These are phyloP conservation scores for Erannis defoliaria DNA, from an alignment of 2,888 invertebrate species.

Conservation along the genomic window DNA sequence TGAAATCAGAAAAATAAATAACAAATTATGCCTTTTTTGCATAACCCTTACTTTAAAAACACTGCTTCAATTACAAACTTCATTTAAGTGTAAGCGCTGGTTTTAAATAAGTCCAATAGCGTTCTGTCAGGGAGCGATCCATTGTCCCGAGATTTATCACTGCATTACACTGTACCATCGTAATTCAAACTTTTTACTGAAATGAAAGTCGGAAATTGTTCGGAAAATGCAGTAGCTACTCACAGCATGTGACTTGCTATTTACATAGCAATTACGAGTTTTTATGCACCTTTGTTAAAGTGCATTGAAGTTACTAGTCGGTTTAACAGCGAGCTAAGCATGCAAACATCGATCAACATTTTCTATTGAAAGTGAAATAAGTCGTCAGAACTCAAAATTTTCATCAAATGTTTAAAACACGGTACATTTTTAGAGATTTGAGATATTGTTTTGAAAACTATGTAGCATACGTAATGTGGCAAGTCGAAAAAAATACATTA, in stretches of 20 bases:
- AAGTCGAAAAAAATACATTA: too few relatives aligned
- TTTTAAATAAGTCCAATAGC: too few relatives aligned
- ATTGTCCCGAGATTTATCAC: constrained; percentile 12
- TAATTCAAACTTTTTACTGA: constrained; percentile 55
- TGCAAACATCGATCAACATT: constrained; percentile 15
- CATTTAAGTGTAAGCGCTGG: too few relatives aligned
- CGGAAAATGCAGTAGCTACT: constrained; percentile 54
- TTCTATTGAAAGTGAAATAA: constrained; percentile 14
- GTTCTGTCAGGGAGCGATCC: not conserved
- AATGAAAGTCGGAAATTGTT: constrained; percentile 72
- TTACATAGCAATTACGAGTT: constrained; percentile 38
- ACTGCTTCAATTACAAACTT: too few relatives aligned
- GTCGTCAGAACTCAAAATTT: not conserved
- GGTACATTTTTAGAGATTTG: too few relatives aligned
- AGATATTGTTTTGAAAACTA: too few relatives aligned
- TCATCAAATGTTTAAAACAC: not conserved
- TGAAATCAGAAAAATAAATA: too few relatives aligned
- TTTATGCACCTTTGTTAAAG: constrained; percentile 34
- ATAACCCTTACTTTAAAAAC: too few relatives aligned
- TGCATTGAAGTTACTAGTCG: constrained; percentile 3
- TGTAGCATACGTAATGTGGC: too few relatives aligned
- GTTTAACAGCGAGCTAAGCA: constrained; percentile 7
- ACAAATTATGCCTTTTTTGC: too few relatives aligned
- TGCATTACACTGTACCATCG: constrained; percentile 28
- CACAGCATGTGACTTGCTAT: constrained; percentile 23